Percentiles rank a stretch among this genome's conserved stretches.
Conservation (phyloP, 2,113 vertebrate genomes). For the Grantiella picta region DNA sequence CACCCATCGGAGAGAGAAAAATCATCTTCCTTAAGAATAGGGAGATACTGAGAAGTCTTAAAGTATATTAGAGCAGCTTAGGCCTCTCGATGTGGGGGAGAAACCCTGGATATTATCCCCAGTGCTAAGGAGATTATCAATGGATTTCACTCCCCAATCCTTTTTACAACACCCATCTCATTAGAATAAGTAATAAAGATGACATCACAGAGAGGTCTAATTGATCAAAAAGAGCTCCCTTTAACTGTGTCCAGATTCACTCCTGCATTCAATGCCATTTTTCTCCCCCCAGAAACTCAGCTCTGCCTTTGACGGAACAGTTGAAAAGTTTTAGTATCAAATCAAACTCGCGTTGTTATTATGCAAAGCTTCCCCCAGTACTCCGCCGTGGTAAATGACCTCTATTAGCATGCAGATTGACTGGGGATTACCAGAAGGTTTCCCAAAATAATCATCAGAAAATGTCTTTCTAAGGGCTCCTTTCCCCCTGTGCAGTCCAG, state of each 20-base stretch:
- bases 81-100: conserved; percentile 59
- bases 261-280: conserved; percentile 33
- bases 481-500: not conserved
- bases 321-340: conserved; percentile 64
- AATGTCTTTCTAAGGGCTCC: conserved; percentile 61
- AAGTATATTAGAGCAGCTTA: conserved; percentile 49
- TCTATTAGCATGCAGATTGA: conserved; percentile 73
- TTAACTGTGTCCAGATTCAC: conserved; percentile 30
- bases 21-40: conserved; percentile 3
- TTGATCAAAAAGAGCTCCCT: conserved; percentile 42
- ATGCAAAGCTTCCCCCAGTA: conserved; percentile 62
- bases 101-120: conserved; percentile 47
- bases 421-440: conserved; percentile 69
- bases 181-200: conserved; percentile 61
- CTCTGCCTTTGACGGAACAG: conserved; percentile 38
- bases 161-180: conserved; percentile 43
- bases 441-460: conserved; percentile 69
- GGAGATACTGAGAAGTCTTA: conserved; percentile 33
- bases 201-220: conserved; percentile 20
- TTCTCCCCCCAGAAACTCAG: not conserved
- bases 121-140: conserved; percentile 65
- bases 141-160: conserved; percentile 51
- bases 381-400: conserved; percentile 66
- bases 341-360: conserved; percentile 54
- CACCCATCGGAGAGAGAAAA: not conserved